Conservation (phyloP, 2,113 vertebrate species). For the Malurus cyaneus region DNA sequence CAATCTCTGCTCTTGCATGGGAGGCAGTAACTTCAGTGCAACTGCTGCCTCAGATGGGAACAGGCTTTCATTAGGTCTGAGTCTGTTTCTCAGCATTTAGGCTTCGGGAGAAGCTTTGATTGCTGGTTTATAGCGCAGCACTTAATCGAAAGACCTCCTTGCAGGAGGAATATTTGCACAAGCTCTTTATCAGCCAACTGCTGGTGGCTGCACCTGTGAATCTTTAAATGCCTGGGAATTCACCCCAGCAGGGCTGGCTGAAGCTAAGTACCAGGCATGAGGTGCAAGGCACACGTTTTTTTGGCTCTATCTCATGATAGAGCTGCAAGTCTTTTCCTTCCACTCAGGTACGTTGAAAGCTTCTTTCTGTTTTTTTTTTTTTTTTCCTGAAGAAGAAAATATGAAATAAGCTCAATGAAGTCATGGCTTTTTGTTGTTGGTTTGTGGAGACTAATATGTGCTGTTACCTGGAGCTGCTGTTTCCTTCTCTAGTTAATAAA, state of each 20-base stretch:
- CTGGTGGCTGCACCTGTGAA: conserved; percentile 3
- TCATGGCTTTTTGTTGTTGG: neutral
- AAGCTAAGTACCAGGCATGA: neutral
- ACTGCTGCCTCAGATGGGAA: neutral
- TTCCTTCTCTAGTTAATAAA: neutral
- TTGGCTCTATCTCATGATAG: neutral
- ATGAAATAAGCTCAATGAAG: neutral
- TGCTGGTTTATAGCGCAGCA: accelerated
- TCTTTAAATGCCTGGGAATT: neutral
- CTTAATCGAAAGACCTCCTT: neutral
- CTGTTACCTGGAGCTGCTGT: neutral
- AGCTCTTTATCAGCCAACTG: neutral
- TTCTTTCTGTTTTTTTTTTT: neutral
- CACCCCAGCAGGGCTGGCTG: neutral
- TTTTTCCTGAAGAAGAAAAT: neutral
- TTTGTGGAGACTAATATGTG: neutral
- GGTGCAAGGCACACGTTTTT: neutral
- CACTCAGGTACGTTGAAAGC: neutral
- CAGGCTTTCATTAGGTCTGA: neutral
- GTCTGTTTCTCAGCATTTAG: neutral
- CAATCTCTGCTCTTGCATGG: neutral
- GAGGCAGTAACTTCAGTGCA: neutral
- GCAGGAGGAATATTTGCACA: neutral
- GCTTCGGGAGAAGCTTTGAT: neutral
- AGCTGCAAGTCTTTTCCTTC: neutral